Base-by-base conservation (phyloP, 37 sponge, comb jelly and placozoan species). In the Amphimedon queenslandica region DNA sequence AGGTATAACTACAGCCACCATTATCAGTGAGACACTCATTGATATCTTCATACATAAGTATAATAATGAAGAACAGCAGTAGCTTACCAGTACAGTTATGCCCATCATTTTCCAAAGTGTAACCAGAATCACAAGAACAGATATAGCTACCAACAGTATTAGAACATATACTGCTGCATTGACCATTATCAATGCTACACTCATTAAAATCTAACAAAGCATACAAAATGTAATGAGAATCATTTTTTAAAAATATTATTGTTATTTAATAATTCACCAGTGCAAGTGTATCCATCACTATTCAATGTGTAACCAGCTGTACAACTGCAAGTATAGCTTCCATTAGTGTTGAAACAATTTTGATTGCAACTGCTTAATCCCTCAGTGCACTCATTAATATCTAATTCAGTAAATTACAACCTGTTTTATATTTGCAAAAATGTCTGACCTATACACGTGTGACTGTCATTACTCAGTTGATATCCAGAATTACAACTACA, bases 61-160 rank as follows among this genome's bases (percentile, higher is more conserved):
- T n/a, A n/a, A n/a, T n/a, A n/a, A n/a, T n/a, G n/a, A n/a, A n/a
- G n/a, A n/a, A n/a, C n/a, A n/a, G n/a, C 13, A 47, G 13, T 47
- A n/a, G 23, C 61, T 60, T 60, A 60, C 61, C 61, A 60, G 8
- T 25, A 23, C 63, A 74, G 4, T 2, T 27, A 16, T 70, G 71
- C 2, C 51, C 51, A 70, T 70, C 47, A 70, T 23, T 33, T 23
- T 41, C 37, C 55, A 77, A 67, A 11, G 29, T 1, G 66, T 66
- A 67, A 24, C 77, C 58, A 4, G 1, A 1, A 30, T 16, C 8
- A 43, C 77, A 77, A 53, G 58, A 56, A 55, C 77, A 77, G 58
- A n/a, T 32, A 71, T 63, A 77, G 71, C 84, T 83, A 31, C 84
- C 84, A 76, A 65, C 47, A 55, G 72, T 76, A 60, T 83, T 83